Percentiles rank a stretch among this genome's conserved stretches.
These are phyloP conservation scores for Zaprionus davidi DNA, from an alignment of 1,140 invertebrate species.

Conservation along the genomic window DNA sequence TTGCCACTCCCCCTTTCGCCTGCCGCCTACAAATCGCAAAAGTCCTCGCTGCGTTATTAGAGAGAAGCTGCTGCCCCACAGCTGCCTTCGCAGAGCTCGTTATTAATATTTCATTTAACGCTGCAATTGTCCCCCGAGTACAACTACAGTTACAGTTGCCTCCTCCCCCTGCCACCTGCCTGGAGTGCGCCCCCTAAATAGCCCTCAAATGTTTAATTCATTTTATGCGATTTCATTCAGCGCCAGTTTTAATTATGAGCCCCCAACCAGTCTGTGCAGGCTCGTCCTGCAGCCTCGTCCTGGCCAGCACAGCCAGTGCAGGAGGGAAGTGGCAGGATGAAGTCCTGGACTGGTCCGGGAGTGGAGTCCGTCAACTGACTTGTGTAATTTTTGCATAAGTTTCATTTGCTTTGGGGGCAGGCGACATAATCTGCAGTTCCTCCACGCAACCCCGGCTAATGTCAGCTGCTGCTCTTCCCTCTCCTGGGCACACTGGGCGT, in stretches of 20 bases:
- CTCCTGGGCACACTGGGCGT: slow-evolving; percentile 42
- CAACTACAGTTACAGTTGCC: slow-evolving; percentile 33
- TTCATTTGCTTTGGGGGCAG: slow-evolving; percentile 76
- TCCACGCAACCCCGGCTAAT: slow-evolving; percentile 66
- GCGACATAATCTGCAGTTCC: slow-evolving; percentile 78
- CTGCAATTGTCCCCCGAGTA: slow-evolving; percentile 80
- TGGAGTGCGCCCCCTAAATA: slow-evolving; percentile 55
- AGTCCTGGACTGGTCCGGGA: not conserved
- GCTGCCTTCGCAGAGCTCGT: slow-evolving; percentile 53
- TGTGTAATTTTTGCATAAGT: slow-evolving; percentile 82
- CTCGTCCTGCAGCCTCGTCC: not conserved
- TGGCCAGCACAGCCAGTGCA: not conserved
- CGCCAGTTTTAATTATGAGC: slow-evolving; percentile 79
- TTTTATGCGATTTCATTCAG: slow-evolving; percentile 83
- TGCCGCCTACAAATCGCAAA: slow-evolving; percentile 1
- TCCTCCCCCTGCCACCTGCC: slow-evolving; percentile 14
- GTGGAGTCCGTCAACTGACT: slow-evolving; percentile 64
- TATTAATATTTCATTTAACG: slow-evolving; percentile 83
- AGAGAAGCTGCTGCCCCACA: slow-evolving; percentile 27
- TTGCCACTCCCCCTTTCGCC: slow-evolving; percentile 5
- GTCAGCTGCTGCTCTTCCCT: slow-evolving; percentile 10
- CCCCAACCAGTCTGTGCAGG: not conserved
- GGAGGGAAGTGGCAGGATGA: not conserved
- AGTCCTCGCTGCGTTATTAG: slow-evolving; percentile 50
- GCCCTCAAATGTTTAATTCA: slow-evolving; percentile 83